phyloP scores from a whole-genome alignment of 2,113 vertebrate species.

The Euleptes europaea region DNA sequence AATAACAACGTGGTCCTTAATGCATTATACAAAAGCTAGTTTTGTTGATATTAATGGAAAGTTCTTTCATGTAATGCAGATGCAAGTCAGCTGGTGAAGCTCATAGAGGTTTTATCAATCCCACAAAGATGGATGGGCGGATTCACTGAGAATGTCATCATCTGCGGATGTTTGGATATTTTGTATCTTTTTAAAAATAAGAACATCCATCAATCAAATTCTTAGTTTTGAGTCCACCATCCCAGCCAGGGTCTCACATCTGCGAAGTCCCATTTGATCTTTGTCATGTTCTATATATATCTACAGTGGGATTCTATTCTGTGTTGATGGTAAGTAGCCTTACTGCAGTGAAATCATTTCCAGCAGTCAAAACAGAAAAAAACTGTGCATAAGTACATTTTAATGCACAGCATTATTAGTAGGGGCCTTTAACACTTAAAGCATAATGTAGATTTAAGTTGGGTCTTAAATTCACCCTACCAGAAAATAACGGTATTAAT shows the following conservation, averaged over 20 bases:
- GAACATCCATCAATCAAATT: fast-evolving
- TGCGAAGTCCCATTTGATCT: constrained; percentile 46
- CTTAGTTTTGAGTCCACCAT: not conserved
- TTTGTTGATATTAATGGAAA: not conserved
- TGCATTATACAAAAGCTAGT: not conserved
- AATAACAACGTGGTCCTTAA: not conserved
- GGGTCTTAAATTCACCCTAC: no score
- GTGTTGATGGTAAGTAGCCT: not conserved
- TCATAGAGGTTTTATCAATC: not conserved
- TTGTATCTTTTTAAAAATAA: not conserved
- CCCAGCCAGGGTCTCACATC: not conserved
- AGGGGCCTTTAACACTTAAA: not conserved
- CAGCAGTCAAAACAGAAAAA: constrained; percentile 13
- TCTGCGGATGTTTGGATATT: not conserved
- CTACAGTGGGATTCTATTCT: not conserved
- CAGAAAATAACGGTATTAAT: no score
- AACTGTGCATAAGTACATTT: not conserved
- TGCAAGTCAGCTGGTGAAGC: no score
- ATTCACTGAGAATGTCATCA: not conserved
- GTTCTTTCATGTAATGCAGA: not conserved
- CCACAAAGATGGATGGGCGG: not conserved
- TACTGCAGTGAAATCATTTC: fast-evolving
- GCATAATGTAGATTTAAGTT: no score
- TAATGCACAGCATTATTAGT: not conserved
- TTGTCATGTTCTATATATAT: not conserved